Evolutionary conservation across 2,113 vertebrate genomes (phyloP).

Genomic region (Sorex araneus): DNA sequence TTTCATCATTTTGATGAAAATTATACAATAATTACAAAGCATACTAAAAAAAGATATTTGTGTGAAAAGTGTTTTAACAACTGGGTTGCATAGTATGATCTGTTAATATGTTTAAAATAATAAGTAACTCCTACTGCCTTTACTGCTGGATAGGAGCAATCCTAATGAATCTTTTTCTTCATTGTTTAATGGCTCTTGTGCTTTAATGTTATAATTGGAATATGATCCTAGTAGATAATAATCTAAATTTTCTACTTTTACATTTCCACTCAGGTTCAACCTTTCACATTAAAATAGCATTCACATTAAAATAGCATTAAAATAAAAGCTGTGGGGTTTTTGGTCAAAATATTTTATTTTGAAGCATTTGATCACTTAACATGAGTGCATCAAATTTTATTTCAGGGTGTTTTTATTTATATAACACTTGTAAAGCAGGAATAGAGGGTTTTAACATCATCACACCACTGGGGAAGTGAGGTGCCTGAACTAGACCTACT

Average conservation of each 20-base stretch:
- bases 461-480: neutral
- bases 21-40: too few relatives aligned
- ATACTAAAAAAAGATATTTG: too few relatives aligned
- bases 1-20: slow-evolving; percentile 36
- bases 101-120: neutral
- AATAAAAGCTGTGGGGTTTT: slow-evolving; percentile 14
- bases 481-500: neutral
- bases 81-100: neutral
- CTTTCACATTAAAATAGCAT: slow-evolving; percentile 29
- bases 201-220: neutral
- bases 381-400: slow-evolving; percentile 16
- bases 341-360: slow-evolving; percentile 33
- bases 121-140: neutral
- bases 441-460: neutral
- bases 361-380: neutral
- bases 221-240: neutral
- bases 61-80: neutral
- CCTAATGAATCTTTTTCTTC: neutral
- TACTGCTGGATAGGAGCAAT: neutral
- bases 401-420: neutral
- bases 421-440: neutral
- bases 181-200: slow-evolving; percentile 3
- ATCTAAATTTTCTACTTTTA: neutral
- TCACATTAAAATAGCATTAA: too few relatives aligned
- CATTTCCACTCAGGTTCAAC: neutral